Evolutionary conservation across 1,140 invertebrate genomes (phyloP).

Genomic region (Diuraphis noxia): DNA sequence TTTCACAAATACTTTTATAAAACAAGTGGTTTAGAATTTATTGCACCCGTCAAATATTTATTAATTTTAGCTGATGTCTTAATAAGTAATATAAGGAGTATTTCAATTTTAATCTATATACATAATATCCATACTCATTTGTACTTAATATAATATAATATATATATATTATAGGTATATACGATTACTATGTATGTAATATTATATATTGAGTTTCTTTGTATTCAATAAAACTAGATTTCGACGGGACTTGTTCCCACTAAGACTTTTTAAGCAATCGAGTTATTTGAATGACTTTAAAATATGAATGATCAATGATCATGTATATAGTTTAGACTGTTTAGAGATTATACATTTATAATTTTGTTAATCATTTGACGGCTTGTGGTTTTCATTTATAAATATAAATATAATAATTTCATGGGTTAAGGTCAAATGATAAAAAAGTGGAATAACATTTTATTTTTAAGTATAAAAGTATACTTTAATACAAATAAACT

Average conservation of each 20-base stretch:
- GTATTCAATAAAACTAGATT: not conserved
- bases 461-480: no score
- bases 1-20: not conserved
- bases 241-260: not conserved
- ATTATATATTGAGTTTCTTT: not conserved
- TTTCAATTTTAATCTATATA: not conserved
- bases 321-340: not conserved
- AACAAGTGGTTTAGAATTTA: not conserved
- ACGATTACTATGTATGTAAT: not conserved
- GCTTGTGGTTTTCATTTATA: not conserved
- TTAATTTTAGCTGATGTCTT: not conserved
- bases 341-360: not conserved
- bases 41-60: slow-evolving; percentile 20
- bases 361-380: not conserved
- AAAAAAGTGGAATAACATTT: no score
- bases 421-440: no score
- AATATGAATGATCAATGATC: not conserved
- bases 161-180: not conserved
- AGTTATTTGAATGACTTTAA: not conserved
- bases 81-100: slow-evolving; percentile 2
- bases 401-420: not conserved
- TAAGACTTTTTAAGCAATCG: not conserved
- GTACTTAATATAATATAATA: not conserved
- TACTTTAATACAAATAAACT: no score
- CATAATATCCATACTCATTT: not conserved